Conservation (phyloP, 2,113 vertebrate genomes). For the Tautogolabrus adspersus region DNA sequence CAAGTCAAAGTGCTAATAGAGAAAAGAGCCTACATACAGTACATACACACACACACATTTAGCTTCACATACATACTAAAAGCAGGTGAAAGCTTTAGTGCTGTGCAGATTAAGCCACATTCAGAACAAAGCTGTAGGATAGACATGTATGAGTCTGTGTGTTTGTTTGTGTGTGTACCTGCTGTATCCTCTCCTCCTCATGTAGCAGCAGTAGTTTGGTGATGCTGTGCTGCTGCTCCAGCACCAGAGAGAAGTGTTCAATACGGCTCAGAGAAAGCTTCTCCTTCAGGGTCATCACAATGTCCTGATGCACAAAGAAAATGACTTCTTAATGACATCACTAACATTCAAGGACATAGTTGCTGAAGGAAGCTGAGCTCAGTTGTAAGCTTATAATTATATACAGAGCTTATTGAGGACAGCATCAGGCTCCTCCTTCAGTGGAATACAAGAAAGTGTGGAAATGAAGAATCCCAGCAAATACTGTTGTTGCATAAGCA, state of each 20-base stretch:
- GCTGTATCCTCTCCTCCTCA: constrained; percentile 91
- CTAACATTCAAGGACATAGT: constrained; percentile 1
- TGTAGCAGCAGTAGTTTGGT: constrained; percentile 91
- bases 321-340: constrained; percentile 24
- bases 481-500: no score
- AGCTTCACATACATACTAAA: neutral
- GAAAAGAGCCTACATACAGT: no score
- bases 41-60: neutral
- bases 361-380: constrained; percentile 19
- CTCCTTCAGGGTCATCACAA: constrained; percentile 95
- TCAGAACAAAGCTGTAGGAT: neutral
- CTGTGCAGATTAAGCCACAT: neutral
- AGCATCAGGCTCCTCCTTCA: no score
- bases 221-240: constrained; percentile 92
- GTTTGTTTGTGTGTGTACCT: constrained; percentile 81
- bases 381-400: constrained; percentile 5
- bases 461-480: no score
- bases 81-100: neutral
- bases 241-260: constrained; percentile 89
- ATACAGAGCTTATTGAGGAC: neutral
- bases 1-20: no score
- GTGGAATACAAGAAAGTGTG: neutral
- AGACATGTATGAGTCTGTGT: neutral
- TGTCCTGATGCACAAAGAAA: constrained; percentile 85
- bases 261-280: constrained; percentile 93